Evolutionary conservation across 2,888 invertebrate species (phyloP).

Genomic region (Rhyacophila evoluta): DNA sequence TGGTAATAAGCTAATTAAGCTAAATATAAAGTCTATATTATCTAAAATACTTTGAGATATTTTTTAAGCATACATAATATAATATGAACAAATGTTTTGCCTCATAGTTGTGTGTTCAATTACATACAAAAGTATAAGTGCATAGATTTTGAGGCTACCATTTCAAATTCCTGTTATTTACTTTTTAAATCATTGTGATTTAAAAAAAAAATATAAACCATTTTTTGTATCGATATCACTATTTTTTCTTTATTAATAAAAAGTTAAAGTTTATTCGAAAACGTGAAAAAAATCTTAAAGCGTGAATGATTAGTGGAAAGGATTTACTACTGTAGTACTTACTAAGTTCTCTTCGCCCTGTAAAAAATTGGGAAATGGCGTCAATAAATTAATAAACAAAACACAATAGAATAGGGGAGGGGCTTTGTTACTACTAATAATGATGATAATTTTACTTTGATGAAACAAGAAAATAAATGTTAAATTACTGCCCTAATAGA

Average conservation of each 20-base stretch:
- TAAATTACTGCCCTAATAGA: conserved; percentile 14
- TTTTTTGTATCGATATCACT: not conserved
- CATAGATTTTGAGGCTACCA: no score
- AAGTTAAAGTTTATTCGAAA: conserved; percentile 23
- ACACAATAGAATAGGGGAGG: conserved; percentile 15
- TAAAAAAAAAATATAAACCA: no score
- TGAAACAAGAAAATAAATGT: conserved; percentile 6
- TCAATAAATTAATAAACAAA: conserved; percentile 24
- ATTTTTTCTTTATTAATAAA: no score
- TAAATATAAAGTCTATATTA: no score
- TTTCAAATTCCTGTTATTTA: no score
- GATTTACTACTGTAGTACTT: conserved; percentile 59
- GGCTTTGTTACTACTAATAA: conserved; percentile 10
- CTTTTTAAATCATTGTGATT: no score
- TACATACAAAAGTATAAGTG: no score
- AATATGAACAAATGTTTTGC: no score
- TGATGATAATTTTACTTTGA: not conserved
- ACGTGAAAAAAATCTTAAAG: conserved; percentile 30
- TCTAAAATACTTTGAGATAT: no score
- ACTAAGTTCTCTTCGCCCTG: conserved; percentile 71
- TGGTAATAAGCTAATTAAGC: no score
- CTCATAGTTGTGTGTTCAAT: no score
- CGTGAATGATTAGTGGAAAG: conserved; percentile 21
- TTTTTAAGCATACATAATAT: no score
- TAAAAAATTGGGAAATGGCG: conserved; percentile 58